Conservation (phyloP, 2,888 invertebrate species). For the Xylota segnis region DNA sequence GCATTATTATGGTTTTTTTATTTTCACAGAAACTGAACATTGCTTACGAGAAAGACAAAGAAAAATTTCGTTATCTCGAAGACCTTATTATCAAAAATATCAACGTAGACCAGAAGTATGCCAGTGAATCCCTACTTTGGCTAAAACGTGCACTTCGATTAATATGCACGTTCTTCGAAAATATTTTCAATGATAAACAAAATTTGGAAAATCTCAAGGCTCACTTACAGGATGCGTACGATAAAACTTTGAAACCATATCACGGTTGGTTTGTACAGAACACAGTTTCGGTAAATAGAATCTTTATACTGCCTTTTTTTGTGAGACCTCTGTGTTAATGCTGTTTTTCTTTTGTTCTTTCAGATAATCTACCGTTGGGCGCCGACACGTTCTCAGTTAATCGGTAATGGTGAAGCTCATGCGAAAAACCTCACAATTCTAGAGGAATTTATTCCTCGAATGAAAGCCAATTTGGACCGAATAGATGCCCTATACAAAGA, state of each 20-base stretch:
- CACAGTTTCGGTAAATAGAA: constrained; percentile 87
- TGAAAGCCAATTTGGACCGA: constrained; percentile 86
- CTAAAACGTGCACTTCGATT: constrained; percentile 86
- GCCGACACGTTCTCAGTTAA: constrained; percentile 86
- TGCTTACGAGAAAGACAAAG: constrained; percentile 85
- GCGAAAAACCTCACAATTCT: constrained; percentile 84
- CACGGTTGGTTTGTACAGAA: constrained; percentile 92
- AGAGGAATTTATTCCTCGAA: constrained; percentile 85
- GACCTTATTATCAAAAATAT: constrained; percentile 89
- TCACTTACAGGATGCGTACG: constrained; percentile 88
- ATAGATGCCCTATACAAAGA: constrained; percentile 87
- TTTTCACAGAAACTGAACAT: constrained; percentile 87
- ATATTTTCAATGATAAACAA: constrained; percentile 82
- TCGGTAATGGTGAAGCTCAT: constrained; percentile 84
- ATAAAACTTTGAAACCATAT: constrained; percentile 89
- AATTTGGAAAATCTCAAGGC: constrained; percentile 86
- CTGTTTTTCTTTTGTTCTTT: constrained; percentile 78
- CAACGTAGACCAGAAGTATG: constrained; percentile 85
- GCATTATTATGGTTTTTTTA: constrained; percentile 7
- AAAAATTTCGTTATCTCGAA: constrained; percentile 87
- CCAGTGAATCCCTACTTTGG: constrained; percentile 90
- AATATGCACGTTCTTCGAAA: constrained; percentile 83
- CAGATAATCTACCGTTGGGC: constrained; percentile 88
- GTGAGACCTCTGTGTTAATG: not conserved
- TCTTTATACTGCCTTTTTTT: not conserved